Evolutionary conservation across 2,113 vertebrate genomes (phyloP), one percentile per base, ranked within the genome.

Genomic region (Toxotes jaculatrix): DNA sequence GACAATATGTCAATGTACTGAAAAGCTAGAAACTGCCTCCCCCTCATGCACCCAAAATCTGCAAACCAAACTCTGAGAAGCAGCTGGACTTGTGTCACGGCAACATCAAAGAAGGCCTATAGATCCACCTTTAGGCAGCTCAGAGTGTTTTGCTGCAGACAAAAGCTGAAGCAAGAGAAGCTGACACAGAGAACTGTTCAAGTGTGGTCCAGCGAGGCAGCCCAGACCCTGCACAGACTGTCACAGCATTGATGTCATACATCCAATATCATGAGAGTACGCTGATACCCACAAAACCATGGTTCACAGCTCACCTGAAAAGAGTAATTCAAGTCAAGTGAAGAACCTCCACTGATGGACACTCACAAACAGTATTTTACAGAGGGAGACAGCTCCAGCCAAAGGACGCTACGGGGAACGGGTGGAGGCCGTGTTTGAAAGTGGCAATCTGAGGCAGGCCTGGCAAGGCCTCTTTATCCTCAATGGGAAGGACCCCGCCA

Each of bases 221-320:
- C 61, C 2, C 38, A 23, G 38, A n/a, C 19, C 38, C 51, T 23
- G 51, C 21, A 23, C 36, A 13, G 61, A n/a, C 60, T 21, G 36
- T 40, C 34, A 62, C 34, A 42, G 19, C 7, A 2, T 36, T 42
- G 61, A 23, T 6, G 36, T 47, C 10, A 36, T n/a, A 53, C 11
- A 13, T 36, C 47, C 45, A n/a, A 2, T 23, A 3, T 10, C 38
- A 19, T n/a, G 21, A 68, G 51, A 55, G 51, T n/a, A 55, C 11
- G 51, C 7, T 11, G 23, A 2, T 14, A 68, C 17, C 66, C 31
- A 13, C 9, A 12, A 27, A 61, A 40, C n/a, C 27, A 12, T 34
- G 45, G 65, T 34, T 67, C 64, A 34, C 23, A 51, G 45, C 65
- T 51, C 66, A 36, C 31, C 31, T 53, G 31, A 68, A 19, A 49